Evolutionary conservation across 2,113 vertebrate species (phyloP).

Genomic region (Cricetomys ansorgei): DNA sequence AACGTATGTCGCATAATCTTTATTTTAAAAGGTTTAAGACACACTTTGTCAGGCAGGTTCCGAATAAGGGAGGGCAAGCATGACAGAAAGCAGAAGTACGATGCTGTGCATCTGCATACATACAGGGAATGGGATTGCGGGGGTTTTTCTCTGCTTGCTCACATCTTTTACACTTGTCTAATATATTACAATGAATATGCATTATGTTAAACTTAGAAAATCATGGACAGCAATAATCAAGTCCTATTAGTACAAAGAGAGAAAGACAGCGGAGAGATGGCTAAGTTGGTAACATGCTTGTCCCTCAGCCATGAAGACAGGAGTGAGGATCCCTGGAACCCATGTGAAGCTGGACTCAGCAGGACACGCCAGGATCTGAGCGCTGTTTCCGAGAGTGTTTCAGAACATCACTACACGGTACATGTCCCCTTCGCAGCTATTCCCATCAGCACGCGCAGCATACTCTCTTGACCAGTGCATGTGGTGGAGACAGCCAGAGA

Average conservation of each 20-base stretch:
- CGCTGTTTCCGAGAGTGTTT: neutral
- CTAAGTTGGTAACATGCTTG: neutral
- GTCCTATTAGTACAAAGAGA: neutral
- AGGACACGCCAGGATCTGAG: neutral
- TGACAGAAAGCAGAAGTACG: neutral
- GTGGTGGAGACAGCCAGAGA: neutral
- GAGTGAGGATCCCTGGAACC: neutral
- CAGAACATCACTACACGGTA: neutral
- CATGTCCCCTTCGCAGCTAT: neutral
- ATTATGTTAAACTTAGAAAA: neutral
- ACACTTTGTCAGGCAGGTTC: neutral
- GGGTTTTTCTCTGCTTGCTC: neutral
- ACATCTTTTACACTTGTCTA: neutral
- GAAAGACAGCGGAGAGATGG: neutral
- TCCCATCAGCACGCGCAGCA: neutral
- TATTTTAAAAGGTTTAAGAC: neutral
- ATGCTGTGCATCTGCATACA: neutral
- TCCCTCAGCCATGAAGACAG: neutral
- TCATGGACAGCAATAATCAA: neutral
- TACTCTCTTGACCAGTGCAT: neutral
- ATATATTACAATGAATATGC: neutral
- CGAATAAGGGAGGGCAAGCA: neutral
- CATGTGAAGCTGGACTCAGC: neutral
- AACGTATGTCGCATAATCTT: neutral
- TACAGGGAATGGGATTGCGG: neutral